phyloP scores from a whole-genome alignment of 2,888 invertebrate species.

The Athrips mouffetella region DNA sequence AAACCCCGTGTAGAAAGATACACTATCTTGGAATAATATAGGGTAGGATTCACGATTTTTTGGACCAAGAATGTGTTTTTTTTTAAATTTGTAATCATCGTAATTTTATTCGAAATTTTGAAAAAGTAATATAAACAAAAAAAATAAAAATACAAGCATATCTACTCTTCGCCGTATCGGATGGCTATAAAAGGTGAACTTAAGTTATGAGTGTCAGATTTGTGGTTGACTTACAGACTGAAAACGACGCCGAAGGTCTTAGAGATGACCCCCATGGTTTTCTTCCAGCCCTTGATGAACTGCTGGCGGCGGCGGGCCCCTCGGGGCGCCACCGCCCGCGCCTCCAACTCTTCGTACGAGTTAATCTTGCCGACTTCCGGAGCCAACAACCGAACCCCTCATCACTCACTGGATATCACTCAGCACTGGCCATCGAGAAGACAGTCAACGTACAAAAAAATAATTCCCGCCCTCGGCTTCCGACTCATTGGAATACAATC shows the following conservation, averaged over 20 bases:
- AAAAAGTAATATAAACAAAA: too few species aligned
- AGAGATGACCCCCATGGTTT: conserved; percentile 86
- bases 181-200: too few species aligned
- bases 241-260: conserved; percentile 88
- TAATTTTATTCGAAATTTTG: too few species aligned
- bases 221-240: conserved; percentile 84
- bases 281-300: conserved; percentile 73
- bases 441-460: neutral
- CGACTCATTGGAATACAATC: conserved; percentile 55
- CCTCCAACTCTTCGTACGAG: conserved; percentile 63
- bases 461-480: conserved; percentile 27
- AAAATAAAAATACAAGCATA: too few species aligned
- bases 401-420: conserved; percentile 43
- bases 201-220: too few species aligned
- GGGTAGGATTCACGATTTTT: too few species aligned
- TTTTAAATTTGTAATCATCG: too few species aligned
- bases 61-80: too few species aligned
- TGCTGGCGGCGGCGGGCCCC: conserved; percentile 73
- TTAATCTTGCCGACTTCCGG: conserved; percentile 64
- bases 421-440: neutral
- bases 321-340: conserved; percentile 65
- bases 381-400: conserved; percentile 39
- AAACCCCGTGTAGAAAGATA: too few species aligned
- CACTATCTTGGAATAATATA: too few species aligned
- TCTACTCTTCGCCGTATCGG: too few species aligned